Conservation (phyloP, 2,113 vertebrate species). For the Aegotheles bennettii region DNA sequence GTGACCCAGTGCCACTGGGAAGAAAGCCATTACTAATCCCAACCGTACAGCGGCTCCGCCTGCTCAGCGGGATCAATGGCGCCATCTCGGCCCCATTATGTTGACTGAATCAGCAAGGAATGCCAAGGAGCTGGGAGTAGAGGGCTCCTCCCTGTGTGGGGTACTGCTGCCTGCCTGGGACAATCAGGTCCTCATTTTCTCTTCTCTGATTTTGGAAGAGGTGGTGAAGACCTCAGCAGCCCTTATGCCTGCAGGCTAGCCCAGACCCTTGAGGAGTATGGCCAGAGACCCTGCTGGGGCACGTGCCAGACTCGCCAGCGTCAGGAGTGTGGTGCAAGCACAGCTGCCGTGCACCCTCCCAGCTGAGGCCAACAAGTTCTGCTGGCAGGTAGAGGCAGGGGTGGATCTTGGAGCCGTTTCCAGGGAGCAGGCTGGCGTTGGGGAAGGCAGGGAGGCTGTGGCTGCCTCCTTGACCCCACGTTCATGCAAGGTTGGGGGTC, state of each 20-base stretch:
- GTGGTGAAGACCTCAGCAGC: background rate
- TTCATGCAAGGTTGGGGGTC: background rate
- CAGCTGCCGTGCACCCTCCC: background rate
- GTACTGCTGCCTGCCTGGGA: background rate
- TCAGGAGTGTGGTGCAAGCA: accelerated
- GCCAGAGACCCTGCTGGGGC: background rate
- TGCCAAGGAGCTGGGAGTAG: background rate
- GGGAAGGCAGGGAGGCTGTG: background rate
- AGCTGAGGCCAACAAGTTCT: background rate
- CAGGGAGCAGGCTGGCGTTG: background rate
- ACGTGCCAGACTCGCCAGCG: accelerated
- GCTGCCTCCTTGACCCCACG: background rate
- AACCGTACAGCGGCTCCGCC: background rate
- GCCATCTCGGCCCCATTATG: constrained; percentile 38
- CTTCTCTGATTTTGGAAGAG: background rate
- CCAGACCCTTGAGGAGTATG: background rate
- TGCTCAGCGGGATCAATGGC: constrained; percentile 48
- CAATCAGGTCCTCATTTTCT: background rate
- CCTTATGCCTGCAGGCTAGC: background rate
- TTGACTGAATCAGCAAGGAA: constrained; percentile 37
- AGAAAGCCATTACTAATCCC: constrained; percentile 23
- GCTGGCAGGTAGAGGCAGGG: background rate
- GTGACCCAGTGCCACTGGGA: background rate
- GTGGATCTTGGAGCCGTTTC: background rate
- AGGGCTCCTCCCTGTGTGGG: constrained; percentile 24